Percentiles rank a stretch among this genome's conserved stretches.
Evolutionary conservation across 2,113 vertebrate genomes (phyloP).

Genomic region (Callithrix jacchus): DNA sequence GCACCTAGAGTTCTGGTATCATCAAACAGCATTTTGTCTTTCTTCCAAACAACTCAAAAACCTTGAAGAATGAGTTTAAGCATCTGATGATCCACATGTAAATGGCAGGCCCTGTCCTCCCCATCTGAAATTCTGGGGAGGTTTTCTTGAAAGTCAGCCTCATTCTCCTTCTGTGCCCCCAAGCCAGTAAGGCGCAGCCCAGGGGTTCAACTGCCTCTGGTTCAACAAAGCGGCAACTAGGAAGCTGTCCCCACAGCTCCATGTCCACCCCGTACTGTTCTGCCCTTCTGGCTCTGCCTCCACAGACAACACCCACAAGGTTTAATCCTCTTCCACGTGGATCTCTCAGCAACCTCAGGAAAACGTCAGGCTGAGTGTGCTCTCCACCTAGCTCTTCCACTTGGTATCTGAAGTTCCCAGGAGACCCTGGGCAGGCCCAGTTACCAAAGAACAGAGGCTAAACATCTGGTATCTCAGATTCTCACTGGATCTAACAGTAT

Average conservation of each 20-base stretch:
- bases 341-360: not conserved
- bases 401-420: not conserved
- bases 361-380: rapidly evolving
- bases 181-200: not conserved
- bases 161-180: not conserved
- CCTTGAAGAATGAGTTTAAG: not conserved
- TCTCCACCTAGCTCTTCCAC: not conserved
- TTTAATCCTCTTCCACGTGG: not conserved
- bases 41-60: not conserved
- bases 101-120: not conserved
- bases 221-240: not conserved
- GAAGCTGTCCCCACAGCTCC: not conserved
- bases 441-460: not conserved
- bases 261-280: rapidly evolving
- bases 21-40: not conserved
- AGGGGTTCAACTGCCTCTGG: not conserved
- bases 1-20: not conserved
- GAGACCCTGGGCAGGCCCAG: not conserved
- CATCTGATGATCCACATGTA: not conserved
- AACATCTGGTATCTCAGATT: not conserved
- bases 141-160: not conserved
- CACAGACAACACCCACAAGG: not conserved
- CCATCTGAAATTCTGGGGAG: not conserved
- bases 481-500: not conserved
- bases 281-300: not conserved